phyloP scores from a whole-genome alignment of 2,797 vertebrate species.

The Somateria mollissima region DNA sequence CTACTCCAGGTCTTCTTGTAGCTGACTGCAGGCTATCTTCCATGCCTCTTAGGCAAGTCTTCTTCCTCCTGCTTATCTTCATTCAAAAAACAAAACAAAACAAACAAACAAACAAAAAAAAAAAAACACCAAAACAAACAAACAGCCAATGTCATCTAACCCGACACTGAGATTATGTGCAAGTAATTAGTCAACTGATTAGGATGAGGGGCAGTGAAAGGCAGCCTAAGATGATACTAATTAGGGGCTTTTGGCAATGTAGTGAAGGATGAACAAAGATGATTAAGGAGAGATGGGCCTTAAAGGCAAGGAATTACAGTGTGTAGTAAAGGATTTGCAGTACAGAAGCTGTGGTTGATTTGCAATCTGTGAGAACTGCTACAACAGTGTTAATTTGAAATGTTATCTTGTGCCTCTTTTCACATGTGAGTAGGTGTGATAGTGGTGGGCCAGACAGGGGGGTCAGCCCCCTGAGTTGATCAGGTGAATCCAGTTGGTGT shows the following conservation, averaged over 20 bases:
- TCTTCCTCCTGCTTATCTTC: neutral
- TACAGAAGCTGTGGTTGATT: conserved; percentile 38
- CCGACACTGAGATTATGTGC: conserved; percentile 6
- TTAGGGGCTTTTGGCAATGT: conserved; percentile 56
- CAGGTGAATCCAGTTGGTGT: neutral
- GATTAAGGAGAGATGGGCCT: conserved; percentile 45
- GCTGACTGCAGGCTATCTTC: neutral
- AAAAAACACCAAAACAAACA: neutral
- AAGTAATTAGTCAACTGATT: conserved; percentile 54
- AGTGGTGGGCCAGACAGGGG: neutral
- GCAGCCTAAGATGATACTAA: conserved; percentile 50
- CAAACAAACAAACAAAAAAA: neutral
- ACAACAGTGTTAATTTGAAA: conserved; percentile 2
- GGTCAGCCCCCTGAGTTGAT: neutral
- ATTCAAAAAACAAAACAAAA: neutral
- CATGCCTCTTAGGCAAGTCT: neutral
- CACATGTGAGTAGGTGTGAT: fast-evolving
- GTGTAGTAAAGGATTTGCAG: conserved; percentile 52
- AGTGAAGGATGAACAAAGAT: conserved; percentile 48
- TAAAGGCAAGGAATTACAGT: conserved; percentile 47
- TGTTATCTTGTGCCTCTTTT: neutral
- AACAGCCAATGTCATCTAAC: neutral
- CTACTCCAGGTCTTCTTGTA: neutral
- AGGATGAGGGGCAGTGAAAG: conserved; percentile 49
- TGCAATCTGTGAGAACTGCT: conserved; percentile 40